phyloP scores from a whole-genome alignment of 1,140 invertebrate genomes.

The Drosophila suzukii region DNA sequence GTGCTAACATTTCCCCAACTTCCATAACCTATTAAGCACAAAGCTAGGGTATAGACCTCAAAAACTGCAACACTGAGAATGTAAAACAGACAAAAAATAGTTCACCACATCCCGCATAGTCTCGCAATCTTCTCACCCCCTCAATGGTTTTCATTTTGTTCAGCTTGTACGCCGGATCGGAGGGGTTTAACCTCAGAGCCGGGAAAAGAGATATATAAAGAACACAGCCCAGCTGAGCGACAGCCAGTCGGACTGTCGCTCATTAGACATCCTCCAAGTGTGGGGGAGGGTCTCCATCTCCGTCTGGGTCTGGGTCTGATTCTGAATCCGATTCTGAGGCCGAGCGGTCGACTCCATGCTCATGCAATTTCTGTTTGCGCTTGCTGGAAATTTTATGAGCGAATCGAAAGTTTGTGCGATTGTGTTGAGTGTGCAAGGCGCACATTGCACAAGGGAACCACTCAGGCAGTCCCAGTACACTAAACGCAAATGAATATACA shows the following conservation, averaged over 20 bases:
- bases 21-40: not conserved
- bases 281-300: constrained; percentile 21
- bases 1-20: not conserved
- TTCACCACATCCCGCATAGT: constrained; percentile 38
- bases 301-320: constrained; percentile 15
- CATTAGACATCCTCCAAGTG: constrained; percentile 53
- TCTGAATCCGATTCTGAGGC: constrained; percentile 26
- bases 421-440: constrained; percentile 39
- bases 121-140: constrained; percentile 14
- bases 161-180: constrained; percentile 7
- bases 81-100: constrained; percentile 26
- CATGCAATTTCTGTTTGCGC: constrained; percentile 53
- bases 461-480: constrained; percentile 29
- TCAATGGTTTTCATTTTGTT: constrained; percentile 32
- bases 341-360: constrained; percentile 30
- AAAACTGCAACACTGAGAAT: constrained; percentile 14
- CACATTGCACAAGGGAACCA: constrained; percentile 56
- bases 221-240: constrained; percentile 48
- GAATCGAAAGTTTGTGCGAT: constrained; percentile 64
- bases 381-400: constrained; percentile 65
- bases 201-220: constrained; percentile 10
- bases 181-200: constrained; percentile 20
- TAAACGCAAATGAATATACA: constrained; percentile 48
- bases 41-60: constrained; percentile 8
- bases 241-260: constrained; percentile 52